Conservation (phyloP, 2,797 vertebrate genomes). For the Gallirallus australis region DNA sequence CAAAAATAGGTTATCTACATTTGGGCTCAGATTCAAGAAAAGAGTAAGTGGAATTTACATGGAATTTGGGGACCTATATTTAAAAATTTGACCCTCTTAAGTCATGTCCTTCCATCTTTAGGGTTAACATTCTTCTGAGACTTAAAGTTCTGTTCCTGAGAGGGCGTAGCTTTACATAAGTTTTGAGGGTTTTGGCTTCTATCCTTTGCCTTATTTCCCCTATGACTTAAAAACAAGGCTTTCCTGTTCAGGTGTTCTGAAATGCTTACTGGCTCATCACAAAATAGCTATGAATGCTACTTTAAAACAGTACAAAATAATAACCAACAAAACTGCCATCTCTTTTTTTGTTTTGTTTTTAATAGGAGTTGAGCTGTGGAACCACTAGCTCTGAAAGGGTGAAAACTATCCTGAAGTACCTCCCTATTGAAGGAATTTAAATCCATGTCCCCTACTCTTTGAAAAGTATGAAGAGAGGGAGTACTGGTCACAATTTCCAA, state of each 20-base stretch:
- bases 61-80: background rate
- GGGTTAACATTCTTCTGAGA: background rate
- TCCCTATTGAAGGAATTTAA: background rate
- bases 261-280: background rate
- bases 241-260: background rate
- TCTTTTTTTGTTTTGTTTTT: background rate
- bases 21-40: background rate
- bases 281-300: background rate
- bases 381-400: background rate
- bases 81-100: background rate
- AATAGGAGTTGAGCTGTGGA: background rate
- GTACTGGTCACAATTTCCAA: background rate
- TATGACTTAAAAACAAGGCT: background rate
- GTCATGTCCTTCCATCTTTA: fast-evolving
- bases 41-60: background rate
- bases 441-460: background rate
- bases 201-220: background rate
- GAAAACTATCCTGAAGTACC: background rate
- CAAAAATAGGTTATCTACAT: background rate
- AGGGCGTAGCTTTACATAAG: background rate
- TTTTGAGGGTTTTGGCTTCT: background rate
- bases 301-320: background rate
- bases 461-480: background rate
- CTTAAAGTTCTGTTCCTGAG: background rate
- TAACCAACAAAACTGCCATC: background rate